Base-by-base conservation (phyloP, 2,888 invertebrate species). In the Acleris holmiana region DNA sequence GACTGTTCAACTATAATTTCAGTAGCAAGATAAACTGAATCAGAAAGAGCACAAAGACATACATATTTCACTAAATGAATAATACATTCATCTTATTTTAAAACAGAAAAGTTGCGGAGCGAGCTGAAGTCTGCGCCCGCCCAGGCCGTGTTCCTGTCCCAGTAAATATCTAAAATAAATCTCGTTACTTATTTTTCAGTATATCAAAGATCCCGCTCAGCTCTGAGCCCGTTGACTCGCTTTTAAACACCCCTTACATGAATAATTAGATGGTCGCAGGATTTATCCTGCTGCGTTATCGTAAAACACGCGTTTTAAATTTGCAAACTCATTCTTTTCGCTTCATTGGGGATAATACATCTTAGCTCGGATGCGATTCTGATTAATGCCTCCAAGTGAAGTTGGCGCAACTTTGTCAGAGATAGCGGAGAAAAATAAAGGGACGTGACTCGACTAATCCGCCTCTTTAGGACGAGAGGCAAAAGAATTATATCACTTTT, bases 261-360 rank as follows among this genome's bases (percentile, higher is more conserved):
- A 92, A 91, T 91, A 91, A 92, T 91, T 91, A 91, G 89, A 85
- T 90, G 89, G 89, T 89, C 86, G 81, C 80, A 74, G 82, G 84
- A 86, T 89, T 91, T 86, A 86, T 86, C 81, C 80, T 71, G 73
- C 77, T 68, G 78, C 76, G 84, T 89, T 91, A 91, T 91, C 92
- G 78, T 83, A 81, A 80, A 87, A 92, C 91, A 91, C 89, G 90
- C 85, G 86, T 86, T 89, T 89, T 84, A 88, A 88, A 91, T 88
- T 89, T 83, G 88, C 89, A 83, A 88, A 91, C 81, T 92, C 91
- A 91, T 92, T 91, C 88, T 88, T 91, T 86, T 74, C 83, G 83
- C 89, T 88, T 91, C 91, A 91, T 90, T 89, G 89, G 80, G 91
- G 89, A 91, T 91, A 91, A 91, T 92, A 90, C 86, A 82, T 92